Evolutionary conservation across 2,113 vertebrate species (phyloP).

Genomic region (Gavia stellata): DNA sequence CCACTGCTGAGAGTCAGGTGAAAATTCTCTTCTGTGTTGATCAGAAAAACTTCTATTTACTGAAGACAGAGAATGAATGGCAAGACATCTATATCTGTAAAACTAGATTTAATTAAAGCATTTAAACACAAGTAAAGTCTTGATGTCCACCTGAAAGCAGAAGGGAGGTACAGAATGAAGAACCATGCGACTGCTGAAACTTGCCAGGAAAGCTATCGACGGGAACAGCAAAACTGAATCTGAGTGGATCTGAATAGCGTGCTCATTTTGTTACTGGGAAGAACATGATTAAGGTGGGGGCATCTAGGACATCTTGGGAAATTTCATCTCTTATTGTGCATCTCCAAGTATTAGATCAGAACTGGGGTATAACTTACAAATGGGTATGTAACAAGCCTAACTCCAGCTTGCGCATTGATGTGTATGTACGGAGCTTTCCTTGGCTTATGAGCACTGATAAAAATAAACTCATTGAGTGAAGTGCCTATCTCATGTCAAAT

Average conservation of each 20-base stretch:
- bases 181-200: neutral
- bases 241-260: neutral
- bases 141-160: neutral
- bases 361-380: neutral
- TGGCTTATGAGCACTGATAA: neutral
- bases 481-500: neutral
- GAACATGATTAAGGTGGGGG: neutral
- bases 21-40: neutral
- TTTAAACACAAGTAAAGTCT: neutral
- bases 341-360: neutral
- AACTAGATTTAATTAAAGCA: neutral
- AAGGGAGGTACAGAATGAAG: neutral
- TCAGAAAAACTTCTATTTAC: neutral
- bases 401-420: too few species aligned
- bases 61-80: neutral
- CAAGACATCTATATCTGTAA: neutral
- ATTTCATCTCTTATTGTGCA: neutral
- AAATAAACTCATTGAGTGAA: neutral
- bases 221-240: neutral
- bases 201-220: rapidly evolving
- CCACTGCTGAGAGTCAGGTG: neutral
- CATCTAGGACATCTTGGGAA: neutral
- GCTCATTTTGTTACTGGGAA: neutral
- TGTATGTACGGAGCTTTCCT: neutral
- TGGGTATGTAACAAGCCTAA: neutral